phyloP scores from a whole-genome alignment of 2,888 invertebrate species.

The Lagria hirta region DNA sequence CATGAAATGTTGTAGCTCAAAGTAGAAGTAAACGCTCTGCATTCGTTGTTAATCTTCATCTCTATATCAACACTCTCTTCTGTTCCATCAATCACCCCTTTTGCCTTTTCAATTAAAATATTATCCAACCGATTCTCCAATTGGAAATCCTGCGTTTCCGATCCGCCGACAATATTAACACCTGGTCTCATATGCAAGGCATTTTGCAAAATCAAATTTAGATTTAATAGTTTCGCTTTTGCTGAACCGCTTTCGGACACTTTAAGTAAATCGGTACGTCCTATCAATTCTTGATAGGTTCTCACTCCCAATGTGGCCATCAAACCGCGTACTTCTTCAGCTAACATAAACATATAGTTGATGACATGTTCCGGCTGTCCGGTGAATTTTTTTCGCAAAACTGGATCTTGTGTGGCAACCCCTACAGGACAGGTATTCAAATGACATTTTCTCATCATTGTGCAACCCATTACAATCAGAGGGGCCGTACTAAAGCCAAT shows the following conservation, averaged over 20 bases:
- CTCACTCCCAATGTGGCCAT: slow-evolving; percentile 86
- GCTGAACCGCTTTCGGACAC: slow-evolving; percentile 68
- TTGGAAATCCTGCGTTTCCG: slow-evolving; percentile 83
- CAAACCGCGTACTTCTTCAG: slow-evolving; percentile 91
- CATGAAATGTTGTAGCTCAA: slow-evolving; percentile 93
- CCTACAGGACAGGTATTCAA: slow-evolving; percentile 99
- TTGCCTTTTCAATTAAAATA: slow-evolving; percentile 70
- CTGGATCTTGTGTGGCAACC: slow-evolving; percentile 97
- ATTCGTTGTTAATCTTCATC: slow-evolving; percentile 85
- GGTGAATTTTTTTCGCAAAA: slow-evolving; percentile 91
- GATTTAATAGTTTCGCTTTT: slow-evolving; percentile 84
- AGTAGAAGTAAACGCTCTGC: slow-evolving; percentile 90
- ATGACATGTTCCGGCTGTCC: slow-evolving; percentile 97
- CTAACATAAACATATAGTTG: slow-evolving; percentile 96
- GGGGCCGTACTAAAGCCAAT: slow-evolving; percentile 99
- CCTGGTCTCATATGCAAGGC: slow-evolving; percentile 88
- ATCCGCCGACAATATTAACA: slow-evolving; percentile 87
- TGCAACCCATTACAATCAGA: slow-evolving; percentile 95
- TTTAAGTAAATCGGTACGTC: slow-evolving; percentile 85
- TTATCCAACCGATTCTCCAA: slow-evolving; percentile 82
- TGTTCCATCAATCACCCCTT: slow-evolving; percentile 74
- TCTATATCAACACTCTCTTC: slow-evolving; percentile 68
- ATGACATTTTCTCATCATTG: slow-evolving; percentile 99
- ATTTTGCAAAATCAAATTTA: slow-evolving; percentile 82
- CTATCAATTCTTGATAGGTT: slow-evolving; percentile 73